Evolutionary conservation across 2,888 invertebrate genomes (phyloP).

Genomic region (Candidula unifasciata): DNA sequence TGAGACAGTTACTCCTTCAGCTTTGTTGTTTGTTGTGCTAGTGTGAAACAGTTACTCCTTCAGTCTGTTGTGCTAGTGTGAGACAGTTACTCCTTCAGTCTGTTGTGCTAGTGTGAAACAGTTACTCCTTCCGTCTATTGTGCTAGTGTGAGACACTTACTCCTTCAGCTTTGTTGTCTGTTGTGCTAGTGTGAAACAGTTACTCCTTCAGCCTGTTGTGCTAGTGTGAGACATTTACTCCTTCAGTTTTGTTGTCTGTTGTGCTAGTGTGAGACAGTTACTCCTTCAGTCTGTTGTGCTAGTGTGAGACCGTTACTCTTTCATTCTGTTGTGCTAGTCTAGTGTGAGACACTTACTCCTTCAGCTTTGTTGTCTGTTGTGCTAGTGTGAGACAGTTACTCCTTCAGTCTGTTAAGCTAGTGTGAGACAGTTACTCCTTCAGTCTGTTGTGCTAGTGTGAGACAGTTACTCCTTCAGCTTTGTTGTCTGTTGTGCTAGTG

Average conservation of each 20-base stretch:
- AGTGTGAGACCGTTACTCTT: no score
- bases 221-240: conserved; percentile 51
- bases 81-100: neutral
- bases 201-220: no score
- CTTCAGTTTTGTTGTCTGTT: no score
- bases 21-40: no score
- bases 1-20: conserved; percentile 38
- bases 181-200: conserved; percentile 51
- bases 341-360: conserved; percentile 57
- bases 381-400: conserved; percentile 52
- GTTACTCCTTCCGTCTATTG: no score
- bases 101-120: no score
- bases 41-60: conserved; percentile 51
- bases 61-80: conserved; percentile 51
- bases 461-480: neutral
- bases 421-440: conserved; percentile 51
- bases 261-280: conserved; percentile 52
- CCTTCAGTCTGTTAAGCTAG: no score
- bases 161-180: no score
- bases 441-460: conserved; percentile 52
- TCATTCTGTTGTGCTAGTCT: conserved; percentile 66
- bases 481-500: conserved; percentile 47
- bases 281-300: no score
- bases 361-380: no score
- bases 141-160: conserved; percentile 51